phyloP scores from a whole-genome alignment of 1,140 invertebrate genomes.

The Drosophila virilis region DNA sequence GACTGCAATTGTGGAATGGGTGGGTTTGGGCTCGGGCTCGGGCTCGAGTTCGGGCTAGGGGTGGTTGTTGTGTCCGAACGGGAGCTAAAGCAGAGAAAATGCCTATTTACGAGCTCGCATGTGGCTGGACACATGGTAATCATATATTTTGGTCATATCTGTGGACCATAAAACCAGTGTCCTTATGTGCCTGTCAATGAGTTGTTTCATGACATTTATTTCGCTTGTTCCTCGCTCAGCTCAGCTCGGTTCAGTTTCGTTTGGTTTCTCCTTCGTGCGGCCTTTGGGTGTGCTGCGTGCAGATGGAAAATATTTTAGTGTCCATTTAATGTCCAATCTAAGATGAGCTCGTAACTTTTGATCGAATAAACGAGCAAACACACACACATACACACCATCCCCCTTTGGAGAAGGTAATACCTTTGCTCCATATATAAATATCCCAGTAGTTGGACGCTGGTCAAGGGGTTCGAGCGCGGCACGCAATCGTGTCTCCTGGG shows the following conservation, averaged over 20 bases:
- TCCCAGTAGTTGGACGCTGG: slow-evolving; percentile 24
- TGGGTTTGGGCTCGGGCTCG: not conserved
- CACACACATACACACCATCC: slow-evolving; percentile 12
- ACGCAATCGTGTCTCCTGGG: slow-evolving; percentile 69
- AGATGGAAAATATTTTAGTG: slow-evolving; percentile 84
- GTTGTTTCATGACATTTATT: slow-evolving; percentile 84
- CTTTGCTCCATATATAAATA: slow-evolving; percentile 9
- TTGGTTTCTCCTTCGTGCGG: slow-evolving; percentile 1
- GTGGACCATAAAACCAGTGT: slow-evolving; percentile 84
- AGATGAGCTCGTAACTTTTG: slow-evolving; percentile 84
- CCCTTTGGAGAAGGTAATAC: slow-evolving; percentile 35
- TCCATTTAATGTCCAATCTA: slow-evolving; percentile 84
- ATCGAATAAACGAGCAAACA: slow-evolving; percentile 78
- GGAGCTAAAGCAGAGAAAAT: slow-evolving; percentile 80
- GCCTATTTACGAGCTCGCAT: slow-evolving; percentile 84
- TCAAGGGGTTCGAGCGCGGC: slow-evolving; percentile 45
- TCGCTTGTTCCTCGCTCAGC: slow-evolving; percentile 60
- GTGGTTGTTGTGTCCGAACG: slow-evolving; percentile 40
- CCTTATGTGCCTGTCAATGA: slow-evolving; percentile 84
- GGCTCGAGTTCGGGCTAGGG: not conserved
- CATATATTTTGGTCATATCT: slow-evolving; percentile 85
- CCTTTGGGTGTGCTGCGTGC: slow-evolving; percentile 66
- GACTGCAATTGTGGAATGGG: slow-evolving; percentile 1
- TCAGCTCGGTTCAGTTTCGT: slow-evolving; percentile 9
- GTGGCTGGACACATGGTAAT: slow-evolving; percentile 84